Evolutionary conservation across 2,888 invertebrate genomes (phyloP).

Genomic region (Listrodromus nycthemerus): DNA sequence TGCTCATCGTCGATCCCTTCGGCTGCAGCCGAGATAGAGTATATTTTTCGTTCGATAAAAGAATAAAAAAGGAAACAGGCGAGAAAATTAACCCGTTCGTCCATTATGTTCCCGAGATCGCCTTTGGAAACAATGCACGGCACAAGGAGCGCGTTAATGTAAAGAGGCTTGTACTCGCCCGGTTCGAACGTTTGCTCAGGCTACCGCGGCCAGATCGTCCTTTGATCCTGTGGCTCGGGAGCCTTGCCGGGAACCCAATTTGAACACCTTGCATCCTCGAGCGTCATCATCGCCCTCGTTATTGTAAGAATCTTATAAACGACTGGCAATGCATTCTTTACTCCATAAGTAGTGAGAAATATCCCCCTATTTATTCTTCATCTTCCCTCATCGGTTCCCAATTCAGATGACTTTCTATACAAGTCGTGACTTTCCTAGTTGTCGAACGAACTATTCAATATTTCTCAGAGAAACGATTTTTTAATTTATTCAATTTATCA

Average conservation of each 20-base stretch:
- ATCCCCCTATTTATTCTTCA: not conserved
- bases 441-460: too few relatives aligned
- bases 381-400: too few relatives aligned
- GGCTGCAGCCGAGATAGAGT: slow-evolving; percentile 28
- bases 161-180: slow-evolving; percentile 34
- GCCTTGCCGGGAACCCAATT: slow-evolving; percentile 1
- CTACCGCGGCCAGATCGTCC: slow-evolving; percentile 50
- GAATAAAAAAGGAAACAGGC: not conserved
- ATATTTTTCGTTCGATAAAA: not conserved
- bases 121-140: slow-evolving; percentile 30
- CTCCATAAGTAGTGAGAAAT: slow-evolving; percentile 25
- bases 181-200: slow-evolving; percentile 53
- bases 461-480: too few relatives aligned
- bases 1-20: slow-evolving; percentile 3
- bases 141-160: slow-evolving; percentile 52
- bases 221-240: slow-evolving; percentile 47
- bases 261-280: slow-evolving; percentile 36
- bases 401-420: too few relatives aligned
- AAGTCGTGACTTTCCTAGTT: too few relatives aligned
- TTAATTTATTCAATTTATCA: too few relatives aligned
- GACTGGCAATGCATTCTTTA: slow-evolving; percentile 18
- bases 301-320: slow-evolving; percentile 18
- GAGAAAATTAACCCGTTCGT: slow-evolving; percentile 51
- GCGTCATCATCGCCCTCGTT: slow-evolving; percentile 36
- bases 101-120: slow-evolving; percentile 34